Base-by-base conservation (phyloP, 2,888 invertebrate species). In the Cerastoderma edule region DNA sequence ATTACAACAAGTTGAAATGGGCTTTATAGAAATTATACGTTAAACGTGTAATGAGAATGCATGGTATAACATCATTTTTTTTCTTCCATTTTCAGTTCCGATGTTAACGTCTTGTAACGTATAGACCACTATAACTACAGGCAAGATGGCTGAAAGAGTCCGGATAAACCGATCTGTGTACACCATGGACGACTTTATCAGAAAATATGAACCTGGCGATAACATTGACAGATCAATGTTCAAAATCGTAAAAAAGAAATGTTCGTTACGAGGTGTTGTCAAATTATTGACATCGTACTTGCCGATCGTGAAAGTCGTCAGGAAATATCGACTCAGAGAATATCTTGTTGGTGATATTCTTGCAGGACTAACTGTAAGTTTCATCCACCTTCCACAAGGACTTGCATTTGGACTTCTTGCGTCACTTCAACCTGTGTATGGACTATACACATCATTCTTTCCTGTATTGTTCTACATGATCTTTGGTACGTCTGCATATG, bases 381-480 rank as follows among this genome's bases (percentile, higher is more conserved):
- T 90, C 72, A 85, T 91, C 68, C 90, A 91, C 70, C 83, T 91
- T 28, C 90, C 91, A 1, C 91, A 90, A 72, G 89, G 89, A 13
- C 84, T 90, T 69, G 90, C 89, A 3, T 89, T 88, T 67, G 89
- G 89, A 24, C 72, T 89, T 16, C 85, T 90, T 22, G 87, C 90
- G 13, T 84, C 84, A 13, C 81, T 90, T 19, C 80, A 81, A 5
- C 88, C 89, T 13, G 78, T 87, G 8, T 72, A 87, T 56, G 90
- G 90, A 1, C 83, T 90, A 30, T 90, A 90, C 76, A 79, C 85
- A 0, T 85, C 89, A 1, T 85, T 90, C 76, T 89, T 88, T 66
- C 87, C 89, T 0, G 85, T 89, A 16, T 35, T 89, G 16, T 63
- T 88, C 6, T 90, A 90, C 71, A 60, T 88, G 50, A 27, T 90